phyloP scores from a whole-genome alignment of 2,888 invertebrate genomes.

The Vandiemenella viatica region DNA sequence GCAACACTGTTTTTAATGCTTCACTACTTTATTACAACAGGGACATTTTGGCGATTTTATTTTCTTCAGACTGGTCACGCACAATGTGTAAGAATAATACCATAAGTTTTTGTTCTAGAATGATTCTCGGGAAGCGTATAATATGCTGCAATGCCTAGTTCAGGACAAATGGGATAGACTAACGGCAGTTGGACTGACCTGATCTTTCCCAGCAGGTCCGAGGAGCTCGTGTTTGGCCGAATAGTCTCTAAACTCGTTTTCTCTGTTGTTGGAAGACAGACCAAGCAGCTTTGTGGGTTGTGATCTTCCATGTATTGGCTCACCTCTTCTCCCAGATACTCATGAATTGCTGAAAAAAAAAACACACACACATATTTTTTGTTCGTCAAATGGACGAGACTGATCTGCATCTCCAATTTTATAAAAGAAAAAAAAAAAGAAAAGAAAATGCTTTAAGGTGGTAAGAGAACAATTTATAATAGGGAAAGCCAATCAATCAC shows the following conservation, averaged over 20 bases:
- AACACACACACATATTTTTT: not conserved
- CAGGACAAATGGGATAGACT: too few relatives aligned
- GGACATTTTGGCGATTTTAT: too few relatives aligned
- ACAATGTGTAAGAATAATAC: too few relatives aligned
- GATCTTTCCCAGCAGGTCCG: slow-evolving; percentile 65
- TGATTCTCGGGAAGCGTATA: too few relatives aligned
- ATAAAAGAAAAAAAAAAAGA: not conserved
- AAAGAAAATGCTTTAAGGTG: not conserved
- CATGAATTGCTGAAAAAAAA: slow-evolving; percentile 45
- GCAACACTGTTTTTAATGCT: too few relatives aligned
- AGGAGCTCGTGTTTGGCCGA: slow-evolving; percentile 18
- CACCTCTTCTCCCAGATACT: slow-evolving; percentile 68
- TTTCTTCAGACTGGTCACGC: too few relatives aligned
- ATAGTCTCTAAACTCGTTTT: slow-evolving; percentile 2
- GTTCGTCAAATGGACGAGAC: not conserved
- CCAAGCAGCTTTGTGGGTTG: slow-evolving; percentile 60
- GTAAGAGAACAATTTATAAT: not conserved
- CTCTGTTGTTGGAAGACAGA: slow-evolving; percentile 45
- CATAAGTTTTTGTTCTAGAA: too few relatives aligned
- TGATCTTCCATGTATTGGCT: slow-evolving; percentile 74
- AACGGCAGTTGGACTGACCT: too few relatives aligned
- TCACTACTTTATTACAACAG: too few relatives aligned
- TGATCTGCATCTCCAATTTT: not conserved
- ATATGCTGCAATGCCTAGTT: too few relatives aligned
- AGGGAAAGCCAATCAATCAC: not conserved